Percentiles rank a stretch among this genome's conserved stretches.
Evolutionary conservation across 2,113 vertebrate genomes (phyloP).

Genomic region (Romanogobio albipinnatus): DNA sequence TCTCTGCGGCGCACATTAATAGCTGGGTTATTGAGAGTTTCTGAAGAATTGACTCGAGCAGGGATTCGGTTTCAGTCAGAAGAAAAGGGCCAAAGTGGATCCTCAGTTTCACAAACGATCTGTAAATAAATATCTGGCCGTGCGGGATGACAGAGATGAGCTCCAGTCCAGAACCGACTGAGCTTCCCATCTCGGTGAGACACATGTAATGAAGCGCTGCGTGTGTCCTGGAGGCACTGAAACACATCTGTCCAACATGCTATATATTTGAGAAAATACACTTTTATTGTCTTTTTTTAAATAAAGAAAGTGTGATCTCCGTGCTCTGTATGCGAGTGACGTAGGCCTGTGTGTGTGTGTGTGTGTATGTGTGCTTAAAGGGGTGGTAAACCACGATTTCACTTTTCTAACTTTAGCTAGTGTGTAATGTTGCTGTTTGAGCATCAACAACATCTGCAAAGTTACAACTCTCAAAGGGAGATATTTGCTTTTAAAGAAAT

Average conservation of each 20-base stretch:
- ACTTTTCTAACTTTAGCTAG: too few relatives aligned
- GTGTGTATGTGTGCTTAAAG: too few relatives aligned
- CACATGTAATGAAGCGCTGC: neutral
- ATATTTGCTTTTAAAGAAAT: too few relatives aligned
- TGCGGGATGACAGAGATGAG: neutral
- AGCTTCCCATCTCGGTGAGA: neutral
- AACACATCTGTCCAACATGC: too few relatives aligned
- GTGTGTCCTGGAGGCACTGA: neutral
- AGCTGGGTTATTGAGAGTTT: constrained; percentile 69
- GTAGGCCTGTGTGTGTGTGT: too few relatives aligned
- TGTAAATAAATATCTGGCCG: constrained; percentile 55
- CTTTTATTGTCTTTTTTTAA: neutral
- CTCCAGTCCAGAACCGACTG: neutral
- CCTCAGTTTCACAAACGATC: constrained; percentile 47
- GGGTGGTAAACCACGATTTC: too few relatives aligned
- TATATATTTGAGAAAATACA: neutral
- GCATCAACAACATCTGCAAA: too few relatives aligned
- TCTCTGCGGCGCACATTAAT: constrained; percentile 67
- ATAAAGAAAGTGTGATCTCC: too few relatives aligned
- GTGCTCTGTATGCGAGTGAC: too few relatives aligned
- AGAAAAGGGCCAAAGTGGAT: constrained; percentile 53
- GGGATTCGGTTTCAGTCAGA: constrained; percentile 60
- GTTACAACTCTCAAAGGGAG: too few relatives aligned
- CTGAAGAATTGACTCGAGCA: constrained; percentile 66
- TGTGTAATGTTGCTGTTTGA: too few relatives aligned